Evolutionary conservation across 2,888 invertebrate genomes (phyloP).

Genomic region (Aleiodes alternator): DNA sequence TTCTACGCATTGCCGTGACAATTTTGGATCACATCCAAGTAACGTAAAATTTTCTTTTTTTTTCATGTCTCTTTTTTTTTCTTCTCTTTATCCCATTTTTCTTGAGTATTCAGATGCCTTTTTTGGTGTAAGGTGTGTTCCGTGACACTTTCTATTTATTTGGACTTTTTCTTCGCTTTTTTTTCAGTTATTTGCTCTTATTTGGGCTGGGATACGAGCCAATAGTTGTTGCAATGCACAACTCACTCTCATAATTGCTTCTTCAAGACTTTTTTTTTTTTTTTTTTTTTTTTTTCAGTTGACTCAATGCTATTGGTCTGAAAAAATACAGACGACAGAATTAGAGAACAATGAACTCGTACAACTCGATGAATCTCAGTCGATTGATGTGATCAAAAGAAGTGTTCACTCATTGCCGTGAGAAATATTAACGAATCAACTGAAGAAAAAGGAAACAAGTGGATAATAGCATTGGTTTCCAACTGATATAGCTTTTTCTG

Average conservation of each 20-base stretch:
- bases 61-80: no score
- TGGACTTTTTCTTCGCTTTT: neutral
- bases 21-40: conserved; percentile 29
- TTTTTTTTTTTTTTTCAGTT: neutral
- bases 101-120: conserved; percentile 4
- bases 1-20: conserved; percentile 27
- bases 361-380: conserved; percentile 21
- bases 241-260: neutral
- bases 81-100: no score
- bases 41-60: conserved; percentile 7
- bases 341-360: conserved; percentile 26
- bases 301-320: neutral
- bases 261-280: neutral
- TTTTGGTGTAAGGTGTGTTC: conserved; percentile 15
- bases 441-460: neutral
- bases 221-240: conserved; percentile 11
- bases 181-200: neutral
- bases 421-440: neutral
- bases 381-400: neutral
- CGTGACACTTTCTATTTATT: conserved; percentile 23
- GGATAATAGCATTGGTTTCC: no score
- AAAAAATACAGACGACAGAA: neutral
- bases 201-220: conserved; percentile 2
- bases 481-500: no score
- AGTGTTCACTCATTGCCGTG: conserved; percentile 17